Conservation (phyloP, 2,797 vertebrate genomes). For the Naso thynnoides region DNA sequence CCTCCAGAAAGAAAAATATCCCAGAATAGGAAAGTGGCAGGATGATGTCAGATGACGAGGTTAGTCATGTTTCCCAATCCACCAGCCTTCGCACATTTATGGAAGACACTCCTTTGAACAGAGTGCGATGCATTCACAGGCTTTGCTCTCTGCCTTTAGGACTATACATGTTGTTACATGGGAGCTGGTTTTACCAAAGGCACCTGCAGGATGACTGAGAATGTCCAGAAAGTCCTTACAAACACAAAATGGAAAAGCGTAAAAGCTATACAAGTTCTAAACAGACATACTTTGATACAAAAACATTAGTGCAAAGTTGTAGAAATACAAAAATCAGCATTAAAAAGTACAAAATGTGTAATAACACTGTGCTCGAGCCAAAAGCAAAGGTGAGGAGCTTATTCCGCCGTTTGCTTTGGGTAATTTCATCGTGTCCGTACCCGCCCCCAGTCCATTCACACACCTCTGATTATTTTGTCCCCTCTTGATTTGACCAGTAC, state of each 20-base stretch:
- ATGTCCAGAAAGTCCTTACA: constrained; percentile 16
- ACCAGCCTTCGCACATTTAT: constrained; percentile 8
- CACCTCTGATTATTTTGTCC: constrained; percentile 24
- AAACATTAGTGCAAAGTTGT: constrained; percentile 85
- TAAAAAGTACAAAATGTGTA: constrained; percentile 55
- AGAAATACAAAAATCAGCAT: constrained; percentile 67
- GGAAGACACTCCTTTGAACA: constrained; percentile 10
- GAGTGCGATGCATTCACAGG: constrained; percentile 4
- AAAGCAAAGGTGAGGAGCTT: constrained; percentile 52
- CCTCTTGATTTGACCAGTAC: constrained; percentile 44
- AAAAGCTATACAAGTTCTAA: constrained; percentile 53
- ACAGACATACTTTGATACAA: constrained; percentile 59
- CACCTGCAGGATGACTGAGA: constrained; percentile 16
- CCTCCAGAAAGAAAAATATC: constrained; percentile 35
- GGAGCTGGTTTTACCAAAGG: constrained; percentile 6
- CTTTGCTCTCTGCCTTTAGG: constrained; percentile 19
- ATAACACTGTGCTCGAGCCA: constrained; percentile 80
- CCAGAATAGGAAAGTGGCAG: constrained; percentile 30
- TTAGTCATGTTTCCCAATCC: constrained; percentile 40
- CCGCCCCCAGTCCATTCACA: constrained; percentile 15
- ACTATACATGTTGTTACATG: constrained; percentile 8
- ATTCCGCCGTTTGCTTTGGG: constrained; percentile 33
- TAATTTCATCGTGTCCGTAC: constrained; percentile 34
- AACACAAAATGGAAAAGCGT: constrained; percentile 23
- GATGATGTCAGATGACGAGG: constrained; percentile 31